Base-by-base conservation (phyloP, 1,140 invertebrate species). In the Plectrocnemia conspersa region DNA sequence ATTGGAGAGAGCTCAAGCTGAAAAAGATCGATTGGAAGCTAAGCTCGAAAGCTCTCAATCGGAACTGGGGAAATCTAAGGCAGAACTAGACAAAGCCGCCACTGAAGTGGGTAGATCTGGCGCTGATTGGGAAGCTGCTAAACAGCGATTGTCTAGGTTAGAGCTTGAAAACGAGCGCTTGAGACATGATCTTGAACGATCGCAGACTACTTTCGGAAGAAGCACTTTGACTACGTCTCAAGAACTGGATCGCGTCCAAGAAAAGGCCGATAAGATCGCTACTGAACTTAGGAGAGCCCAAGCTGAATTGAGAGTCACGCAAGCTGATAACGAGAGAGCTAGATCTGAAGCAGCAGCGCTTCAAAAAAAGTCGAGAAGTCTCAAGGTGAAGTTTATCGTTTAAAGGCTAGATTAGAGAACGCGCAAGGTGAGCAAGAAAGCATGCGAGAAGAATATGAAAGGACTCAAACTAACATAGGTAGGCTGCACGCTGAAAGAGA, bases 351-450 rank as follows among this genome's bases (percentile, higher is more conserved):
- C 87, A 0, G 82, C 88, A 48, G 85, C 85, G 24, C 75, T 93
- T 24, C 92, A 95, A 73, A 92, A 95, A 67, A 95, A 95, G 74
- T 92, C 35, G 89, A 93, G 70, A 93, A 94, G 73, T 91, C 89
- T 42, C 92, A 95, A 71, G 91, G 91, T 45, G 93, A 96, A 71
- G 91, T 96, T 10, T 95, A 95, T 67, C 80, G 91, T 65, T 78
- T 95, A 52, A 94, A 95, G 72, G 92, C 92, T 10, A 86, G 91
- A 68, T 75, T 96, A 63, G 93, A 95, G 76, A 95, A 95, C 73
- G 90, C 91, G 66, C 91, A 94, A 75, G 87, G 86, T 47, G 92
- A 96, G 74, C 89, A 92, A 65, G 91, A 94, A 64, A 93, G 87
- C 67, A 73, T 95, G 45, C 88, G 91, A 44, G 91, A 94, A 65